Evolutionary conservation across 2,797 vertebrate species (phyloP).

Genomic region (Potorous gilbertii): DNA sequence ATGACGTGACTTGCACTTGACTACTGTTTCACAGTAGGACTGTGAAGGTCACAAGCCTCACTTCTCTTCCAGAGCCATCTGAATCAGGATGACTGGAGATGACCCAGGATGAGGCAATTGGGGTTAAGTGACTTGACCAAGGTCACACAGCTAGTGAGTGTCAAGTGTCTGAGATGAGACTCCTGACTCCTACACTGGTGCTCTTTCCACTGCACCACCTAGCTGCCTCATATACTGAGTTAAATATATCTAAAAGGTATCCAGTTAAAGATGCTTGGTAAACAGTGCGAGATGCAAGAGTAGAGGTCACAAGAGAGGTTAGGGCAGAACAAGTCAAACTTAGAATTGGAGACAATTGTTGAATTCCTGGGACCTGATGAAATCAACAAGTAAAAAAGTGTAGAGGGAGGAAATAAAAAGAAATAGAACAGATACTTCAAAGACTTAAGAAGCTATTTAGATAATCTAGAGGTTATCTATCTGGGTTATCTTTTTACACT

Average conservation of each 20-base stretch:
- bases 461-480: not conserved
- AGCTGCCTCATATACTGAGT: not conserved
- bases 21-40: too few species aligned
- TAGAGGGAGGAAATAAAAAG: not conserved
- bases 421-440: not conserved
- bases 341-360: not conserved
- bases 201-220: too few species aligned
- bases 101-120: too few species aligned
- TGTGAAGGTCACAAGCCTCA: too few species aligned
- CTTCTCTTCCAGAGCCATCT: too few species aligned
- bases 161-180: too few species aligned
- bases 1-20: too few species aligned
- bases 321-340: not conserved
- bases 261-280: not conserved
- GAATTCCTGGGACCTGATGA: not conserved
- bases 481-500: not conserved
- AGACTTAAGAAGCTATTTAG: not conserved
- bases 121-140: too few species aligned
- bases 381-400: not conserved
- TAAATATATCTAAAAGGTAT: not conserved
- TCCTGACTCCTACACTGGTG: too few species aligned
- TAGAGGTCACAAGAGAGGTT: not conserved
- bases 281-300: not conserved
- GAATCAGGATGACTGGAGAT: too few species aligned
- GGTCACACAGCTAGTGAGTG: too few species aligned